Conservation (phyloP, 2,797 vertebrate genomes). For the Anisognathus igniventris region DNA sequence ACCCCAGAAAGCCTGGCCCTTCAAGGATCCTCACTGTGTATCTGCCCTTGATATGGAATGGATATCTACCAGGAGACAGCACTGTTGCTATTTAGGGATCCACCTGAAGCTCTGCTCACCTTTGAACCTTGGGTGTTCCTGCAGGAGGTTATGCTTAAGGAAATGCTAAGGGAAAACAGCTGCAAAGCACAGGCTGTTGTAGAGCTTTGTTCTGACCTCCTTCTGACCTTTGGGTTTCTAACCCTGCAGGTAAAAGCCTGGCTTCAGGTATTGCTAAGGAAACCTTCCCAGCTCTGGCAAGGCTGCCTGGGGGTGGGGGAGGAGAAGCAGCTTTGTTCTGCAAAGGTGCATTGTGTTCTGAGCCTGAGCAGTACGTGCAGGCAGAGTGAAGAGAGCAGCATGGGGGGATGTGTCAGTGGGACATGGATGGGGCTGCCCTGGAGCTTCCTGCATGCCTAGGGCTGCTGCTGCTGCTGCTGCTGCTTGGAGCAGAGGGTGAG, state of each 20-base stretch:
- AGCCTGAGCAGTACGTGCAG: rapidly evolving
- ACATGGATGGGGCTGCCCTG: background rate
- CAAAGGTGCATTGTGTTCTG: background rate
- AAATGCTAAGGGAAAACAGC: background rate
- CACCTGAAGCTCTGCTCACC: background rate
- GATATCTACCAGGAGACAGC: background rate
- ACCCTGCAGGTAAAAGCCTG: background rate
- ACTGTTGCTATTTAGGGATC: background rate
- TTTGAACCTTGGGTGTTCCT: background rate
- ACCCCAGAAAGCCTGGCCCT: background rate
- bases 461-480: background rate
- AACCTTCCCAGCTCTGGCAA: background rate
- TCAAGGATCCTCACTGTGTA: background rate
- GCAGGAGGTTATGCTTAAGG: background rate
- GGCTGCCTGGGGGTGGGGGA: background rate
- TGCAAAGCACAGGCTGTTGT: rapidly evolving
- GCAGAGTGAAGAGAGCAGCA: background rate
- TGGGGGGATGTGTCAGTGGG: background rate
- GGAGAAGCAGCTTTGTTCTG: background rate
- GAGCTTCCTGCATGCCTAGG: background rate
- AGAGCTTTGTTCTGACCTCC: background rate
- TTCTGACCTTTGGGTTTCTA: background rate
- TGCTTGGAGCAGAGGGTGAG: background rate
- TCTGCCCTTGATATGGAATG: background rate
- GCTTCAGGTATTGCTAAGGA: background rate